phyloP scores from a whole-genome alignment of 2,113 vertebrate genomes.

The Synchiropus splendidus region DNA sequence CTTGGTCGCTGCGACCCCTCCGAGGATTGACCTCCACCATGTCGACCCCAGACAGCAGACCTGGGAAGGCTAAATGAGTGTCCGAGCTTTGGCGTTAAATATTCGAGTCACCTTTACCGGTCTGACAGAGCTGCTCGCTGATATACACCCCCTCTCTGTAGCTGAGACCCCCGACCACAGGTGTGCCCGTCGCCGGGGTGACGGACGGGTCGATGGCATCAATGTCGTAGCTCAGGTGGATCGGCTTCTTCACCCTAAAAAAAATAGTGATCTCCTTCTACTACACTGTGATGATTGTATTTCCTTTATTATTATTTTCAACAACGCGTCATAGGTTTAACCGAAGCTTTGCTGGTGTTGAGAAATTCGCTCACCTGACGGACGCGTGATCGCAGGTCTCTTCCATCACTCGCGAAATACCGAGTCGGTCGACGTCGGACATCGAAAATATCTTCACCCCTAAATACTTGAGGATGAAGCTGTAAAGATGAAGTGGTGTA shows the following conservation, averaged over 20 bases:
- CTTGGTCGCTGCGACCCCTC: constrained; percentile 33
- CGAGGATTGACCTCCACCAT: constrained; percentile 68
- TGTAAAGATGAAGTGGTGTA: constrained; percentile 13
- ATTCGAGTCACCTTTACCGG: constrained; percentile 40
- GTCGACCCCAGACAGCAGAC: constrained; percentile 64
- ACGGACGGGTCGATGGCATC: constrained; percentile 67
- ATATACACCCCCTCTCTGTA: constrained; percentile 70
- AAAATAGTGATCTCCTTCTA: too few relatives aligned
- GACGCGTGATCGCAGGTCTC: constrained; percentile 63
- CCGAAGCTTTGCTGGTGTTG: neutral
- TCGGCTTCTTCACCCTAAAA: constrained; percentile 58
- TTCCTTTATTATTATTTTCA: too few relatives aligned
- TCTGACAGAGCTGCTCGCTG: constrained; percentile 57
- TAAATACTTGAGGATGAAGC: constrained; percentile 61
- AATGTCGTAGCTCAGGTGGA: constrained; percentile 72
- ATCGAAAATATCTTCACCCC: constrained; percentile 65
- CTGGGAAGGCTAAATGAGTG: constrained; percentile 17
- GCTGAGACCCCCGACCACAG: constrained; percentile 62
- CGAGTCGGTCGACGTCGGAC: constrained; percentile 59
- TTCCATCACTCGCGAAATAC: constrained; percentile 67
- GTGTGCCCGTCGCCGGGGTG: constrained; percentile 68
- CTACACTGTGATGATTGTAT: too few relatives aligned
- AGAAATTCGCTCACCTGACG: constrained; percentile 50
- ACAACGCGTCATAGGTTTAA: too few relatives aligned
- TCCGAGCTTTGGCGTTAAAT: neutral